Percentiles rank a stretch among this genome's conserved stretches.
Conservation (phyloP, 1,140 invertebrate species). For the Drosophila insularis region DNA sequence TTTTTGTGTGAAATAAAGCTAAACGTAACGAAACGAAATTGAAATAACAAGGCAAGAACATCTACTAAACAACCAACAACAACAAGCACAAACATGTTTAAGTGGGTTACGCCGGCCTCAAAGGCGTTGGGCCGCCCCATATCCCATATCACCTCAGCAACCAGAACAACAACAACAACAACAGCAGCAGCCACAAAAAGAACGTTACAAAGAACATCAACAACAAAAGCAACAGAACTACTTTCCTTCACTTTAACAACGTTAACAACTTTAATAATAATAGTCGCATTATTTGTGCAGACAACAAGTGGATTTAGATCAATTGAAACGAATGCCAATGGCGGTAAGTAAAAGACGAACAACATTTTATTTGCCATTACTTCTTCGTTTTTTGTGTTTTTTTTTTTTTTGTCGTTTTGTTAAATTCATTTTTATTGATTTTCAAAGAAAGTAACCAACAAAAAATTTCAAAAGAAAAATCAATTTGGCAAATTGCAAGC, state of each 20-base stretch:
- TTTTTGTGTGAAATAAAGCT: conserved; percentile 45
- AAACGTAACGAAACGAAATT: conserved; percentile 25
- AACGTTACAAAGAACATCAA: conserved; percentile 38
- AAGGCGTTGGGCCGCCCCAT: conserved; percentile 52
- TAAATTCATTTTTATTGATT: conserved; percentile 34
- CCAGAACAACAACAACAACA: conserved; percentile 35
- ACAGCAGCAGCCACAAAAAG: conserved; percentile 22
- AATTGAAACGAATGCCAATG: conserved; percentile 79
- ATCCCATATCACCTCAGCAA: conserved; percentile 7
- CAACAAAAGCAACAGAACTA: conserved; percentile 54
- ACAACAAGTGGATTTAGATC: conserved; percentile 82
- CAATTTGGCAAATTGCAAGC: conserved; percentile 78
- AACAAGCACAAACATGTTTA: conserved; percentile 70
- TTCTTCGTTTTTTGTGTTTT: background rate
- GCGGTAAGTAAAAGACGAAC: conserved; percentile 71
- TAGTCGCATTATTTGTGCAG: conserved; percentile 78
- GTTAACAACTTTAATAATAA: conserved; percentile 78
- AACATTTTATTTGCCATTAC: conserved; percentile 36
- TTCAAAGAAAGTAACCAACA: conserved; percentile 46
- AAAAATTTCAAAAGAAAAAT: conserved; percentile 46
- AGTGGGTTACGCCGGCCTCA: conserved; percentile 77
- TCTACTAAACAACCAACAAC: conserved; percentile 37
- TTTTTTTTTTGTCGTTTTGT: background rate
- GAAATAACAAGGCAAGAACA: conserved; percentile 35
- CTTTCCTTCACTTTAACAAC: conserved; percentile 78